Conservation (phyloP, 2,113 vertebrate genomes). For the Anser cygnoides region DNA sequence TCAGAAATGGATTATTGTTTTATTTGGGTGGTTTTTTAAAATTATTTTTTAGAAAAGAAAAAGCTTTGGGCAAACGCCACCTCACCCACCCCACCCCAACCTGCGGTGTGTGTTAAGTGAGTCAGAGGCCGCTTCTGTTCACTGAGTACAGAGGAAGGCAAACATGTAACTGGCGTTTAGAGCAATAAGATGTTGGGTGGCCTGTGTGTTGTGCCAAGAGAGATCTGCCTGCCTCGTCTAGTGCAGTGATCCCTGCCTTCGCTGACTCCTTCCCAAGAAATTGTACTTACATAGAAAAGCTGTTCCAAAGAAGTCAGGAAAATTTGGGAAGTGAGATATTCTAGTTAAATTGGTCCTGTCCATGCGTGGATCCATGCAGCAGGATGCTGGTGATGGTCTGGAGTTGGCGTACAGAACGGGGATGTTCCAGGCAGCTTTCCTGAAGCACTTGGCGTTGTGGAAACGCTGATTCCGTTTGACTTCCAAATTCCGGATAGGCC, state of each 20-base stretch:
- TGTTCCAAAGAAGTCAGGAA: background rate
- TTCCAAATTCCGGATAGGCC: background rate
- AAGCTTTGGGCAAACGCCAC: background rate
- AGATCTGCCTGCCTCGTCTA: background rate
- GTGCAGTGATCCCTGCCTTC: background rate
- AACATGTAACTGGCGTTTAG: background rate
- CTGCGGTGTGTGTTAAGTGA: background rate
- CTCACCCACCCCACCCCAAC: background rate
- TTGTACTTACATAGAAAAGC: background rate
- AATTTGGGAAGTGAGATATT: background rate
- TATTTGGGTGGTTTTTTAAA: background rate
- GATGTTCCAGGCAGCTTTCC: background rate
- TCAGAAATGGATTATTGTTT: background rate
- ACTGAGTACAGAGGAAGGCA: background rate
- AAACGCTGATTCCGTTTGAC: background rate
- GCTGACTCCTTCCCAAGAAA: background rate
- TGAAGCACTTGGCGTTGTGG: rapidly evolving
- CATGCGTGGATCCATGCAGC: background rate
- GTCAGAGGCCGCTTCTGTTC: background rate
- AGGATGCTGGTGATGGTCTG: background rate
- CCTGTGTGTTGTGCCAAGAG: background rate
- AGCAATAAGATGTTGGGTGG: background rate
- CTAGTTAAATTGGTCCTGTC: background rate
- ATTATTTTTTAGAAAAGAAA: background rate
- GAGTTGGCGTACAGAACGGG: background rate